Conservation (phyloP, 1,140 invertebrate species). For the Coelopa frigida region DNA sequence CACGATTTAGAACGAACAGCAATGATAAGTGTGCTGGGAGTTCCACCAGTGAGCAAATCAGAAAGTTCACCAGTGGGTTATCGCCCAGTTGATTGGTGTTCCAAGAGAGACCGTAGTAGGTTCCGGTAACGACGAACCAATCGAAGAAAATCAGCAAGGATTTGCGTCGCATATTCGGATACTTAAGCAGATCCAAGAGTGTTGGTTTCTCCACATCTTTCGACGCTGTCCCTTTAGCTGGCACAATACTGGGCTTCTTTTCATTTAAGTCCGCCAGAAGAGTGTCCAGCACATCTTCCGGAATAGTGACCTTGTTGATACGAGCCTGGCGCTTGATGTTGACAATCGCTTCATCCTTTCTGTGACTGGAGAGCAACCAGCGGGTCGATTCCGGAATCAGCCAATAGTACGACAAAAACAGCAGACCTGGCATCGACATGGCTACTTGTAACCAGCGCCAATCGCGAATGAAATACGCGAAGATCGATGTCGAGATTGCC, state of each 20-base stretch:
- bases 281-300: conserved; percentile 52
- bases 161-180: conserved; percentile 62
- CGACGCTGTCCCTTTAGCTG: conserved; percentile 19
- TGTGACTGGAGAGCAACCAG: conserved; percentile 70
- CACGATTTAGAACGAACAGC: conserved; percentile 62
- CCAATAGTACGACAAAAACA: conserved; percentile 74
- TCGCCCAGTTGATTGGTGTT: conserved; percentile 69
- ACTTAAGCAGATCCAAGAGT: conserved; percentile 62
- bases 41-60: conserved; percentile 71
- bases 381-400: conserved; percentile 76
- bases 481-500: conserved; percentile 62
- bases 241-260: conserved; percentile 26
- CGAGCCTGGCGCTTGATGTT: conserved; percentile 62
- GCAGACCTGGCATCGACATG: conserved; percentile 60
- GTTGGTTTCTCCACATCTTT: conserved; percentile 43
- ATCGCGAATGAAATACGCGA: conserved; percentile 66
- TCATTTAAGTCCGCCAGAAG: conserved; percentile 47
- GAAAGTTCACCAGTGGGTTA: conserved; percentile 69
- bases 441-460: conserved; percentile 71
- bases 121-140: conserved; percentile 72
- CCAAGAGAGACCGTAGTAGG: conserved; percentile 78
- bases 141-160: conserved; percentile 69
- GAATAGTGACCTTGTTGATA: conserved; percentile 56
- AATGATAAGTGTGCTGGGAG: conserved; percentile 65
- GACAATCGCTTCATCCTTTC: conserved; percentile 61